Base-by-base conservation (phyloP, 2,113 vertebrate genomes). In the Aramus guarauna region DNA sequence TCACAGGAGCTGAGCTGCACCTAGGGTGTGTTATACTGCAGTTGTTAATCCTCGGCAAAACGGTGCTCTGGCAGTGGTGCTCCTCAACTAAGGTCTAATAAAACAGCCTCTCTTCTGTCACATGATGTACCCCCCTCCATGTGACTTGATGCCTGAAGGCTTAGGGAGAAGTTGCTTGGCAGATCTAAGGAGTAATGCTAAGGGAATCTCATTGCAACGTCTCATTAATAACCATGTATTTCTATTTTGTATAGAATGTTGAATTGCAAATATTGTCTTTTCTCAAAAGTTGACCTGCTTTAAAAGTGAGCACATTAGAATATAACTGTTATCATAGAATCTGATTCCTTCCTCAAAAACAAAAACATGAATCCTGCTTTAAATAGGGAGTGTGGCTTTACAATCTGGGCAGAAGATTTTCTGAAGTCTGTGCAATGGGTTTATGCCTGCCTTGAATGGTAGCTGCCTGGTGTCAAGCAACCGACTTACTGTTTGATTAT, bases 401-500 rank as follows among this genome's bases (percentile, higher is more conserved):
- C 29, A 91, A 14, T 86, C 62, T 37, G 37, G 39, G 47, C 22
- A 67, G 58, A 66, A 68, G n/a, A 45, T 94, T 92, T 91, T 89
- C 73, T 62, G 41, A 91, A 67, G 83, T 7, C 6, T 48, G 34
- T 47, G 74, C 32, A 67, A 32, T 1, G 11, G 34, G 37, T 87
- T 91, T 74, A 50, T 53, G 67, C 41, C 47, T 67, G 55, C 56
- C 34, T 73, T 74, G 52, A 83, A 48, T 64, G 32, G 64, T n/a
- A 62, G 63, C 82, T 97, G 85, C 56, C 63, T 77, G 53, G 32
- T 75, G n/a, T 69, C 89, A 89, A 67, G 68, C 43, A 69, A 36
- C 48, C 84, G 82, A 37, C 68, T 75, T 72, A 78, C 45, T 78
- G 43, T 74, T 91, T 88, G 74, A 80, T 91, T 95, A 88, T 92